phyloP scores from a whole-genome alignment of 1,140 invertebrate species.

The Chrysomallon squamiferum region DNA sequence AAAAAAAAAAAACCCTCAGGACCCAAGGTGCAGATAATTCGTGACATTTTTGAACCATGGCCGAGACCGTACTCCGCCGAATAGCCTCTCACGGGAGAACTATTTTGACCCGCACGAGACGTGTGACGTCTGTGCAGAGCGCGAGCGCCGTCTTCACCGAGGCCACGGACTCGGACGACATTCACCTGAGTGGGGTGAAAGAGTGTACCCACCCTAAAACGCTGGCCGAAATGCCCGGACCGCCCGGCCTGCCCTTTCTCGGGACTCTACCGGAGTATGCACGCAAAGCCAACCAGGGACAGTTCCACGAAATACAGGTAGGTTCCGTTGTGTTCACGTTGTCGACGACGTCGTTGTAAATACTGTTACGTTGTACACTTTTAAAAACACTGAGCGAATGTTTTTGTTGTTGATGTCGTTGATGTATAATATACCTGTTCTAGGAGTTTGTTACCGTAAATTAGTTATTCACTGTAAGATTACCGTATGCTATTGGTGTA shows the following conservation, averaged over 20 bases:
- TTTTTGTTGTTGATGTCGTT: too few relatives aligned
- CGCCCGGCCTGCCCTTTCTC: constrained; percentile 36
- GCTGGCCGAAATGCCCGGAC: constrained; percentile 38
- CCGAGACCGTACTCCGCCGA: not conserved
- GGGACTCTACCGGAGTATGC: constrained; percentile 41
- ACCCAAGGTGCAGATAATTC: too few relatives aligned
- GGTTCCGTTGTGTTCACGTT: constrained; percentile 71
- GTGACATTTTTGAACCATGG: too few relatives aligned
- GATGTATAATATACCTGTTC: too few relatives aligned
- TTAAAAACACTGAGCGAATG: too few relatives aligned
- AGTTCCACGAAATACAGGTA: constrained; percentile 48
- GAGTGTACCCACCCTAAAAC: constrained; percentile 5
- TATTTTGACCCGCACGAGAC: not conserved
- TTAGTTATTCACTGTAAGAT: too few relatives aligned
- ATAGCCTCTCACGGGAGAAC: not conserved
- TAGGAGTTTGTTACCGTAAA: too few relatives aligned
- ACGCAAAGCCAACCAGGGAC: constrained; percentile 38
- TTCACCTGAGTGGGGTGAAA: not conserved
- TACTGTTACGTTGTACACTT: too few relatives aligned
- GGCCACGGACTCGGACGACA: not conserved
- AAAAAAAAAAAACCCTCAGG: too few relatives aligned
- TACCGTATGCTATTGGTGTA: too few relatives aligned
- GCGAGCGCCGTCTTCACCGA: not conserved
- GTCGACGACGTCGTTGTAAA: too few relatives aligned
- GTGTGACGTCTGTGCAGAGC: not conserved